phyloP scores from a whole-genome alignment of 2,113 vertebrate species.

The Australoheros scitulus region DNA sequence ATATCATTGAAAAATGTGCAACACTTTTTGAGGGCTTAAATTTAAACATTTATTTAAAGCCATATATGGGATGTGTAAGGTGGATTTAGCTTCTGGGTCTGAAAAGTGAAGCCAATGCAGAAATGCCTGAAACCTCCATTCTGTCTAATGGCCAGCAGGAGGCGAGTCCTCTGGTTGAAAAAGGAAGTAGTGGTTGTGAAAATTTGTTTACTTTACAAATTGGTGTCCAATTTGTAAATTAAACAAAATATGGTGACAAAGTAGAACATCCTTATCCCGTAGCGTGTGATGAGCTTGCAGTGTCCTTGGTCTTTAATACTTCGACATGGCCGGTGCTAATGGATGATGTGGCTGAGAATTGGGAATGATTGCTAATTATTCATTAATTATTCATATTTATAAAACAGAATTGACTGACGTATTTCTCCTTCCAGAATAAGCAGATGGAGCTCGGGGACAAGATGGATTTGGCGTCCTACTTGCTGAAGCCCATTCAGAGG shows the following conservation, averaged over 20 bases:
- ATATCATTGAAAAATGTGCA: background rate
- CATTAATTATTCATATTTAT: background rate
- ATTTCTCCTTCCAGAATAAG: conserved; percentile 82
- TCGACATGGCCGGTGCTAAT: background rate
- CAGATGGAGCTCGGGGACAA: conserved; percentile 92
- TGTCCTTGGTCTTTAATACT: background rate
- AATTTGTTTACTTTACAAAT: too few species aligned
- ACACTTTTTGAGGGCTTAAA: too few species aligned
- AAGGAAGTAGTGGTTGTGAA: too few species aligned
- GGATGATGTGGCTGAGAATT: background rate
- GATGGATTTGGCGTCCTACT: conserved; percentile 95
- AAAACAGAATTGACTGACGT: background rate
- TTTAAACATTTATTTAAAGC: too few species aligned
- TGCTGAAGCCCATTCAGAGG: conserved; percentile 95
- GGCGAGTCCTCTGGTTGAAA: too few species aligned
- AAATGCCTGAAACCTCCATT: too few species aligned
- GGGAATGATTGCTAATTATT: background rate
- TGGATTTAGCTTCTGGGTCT: too few species aligned
- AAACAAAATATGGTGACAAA: background rate
- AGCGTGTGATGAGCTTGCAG: background rate
- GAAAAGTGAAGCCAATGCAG: too few species aligned
- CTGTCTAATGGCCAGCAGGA: too few species aligned
- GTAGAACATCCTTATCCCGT: too few species aligned
- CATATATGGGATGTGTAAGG: too few species aligned
- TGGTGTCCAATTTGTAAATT: background rate